Evolutionary conservation across 2,888 invertebrate genomes (phyloP).

Genomic region (Cephus runcator): DNA sequence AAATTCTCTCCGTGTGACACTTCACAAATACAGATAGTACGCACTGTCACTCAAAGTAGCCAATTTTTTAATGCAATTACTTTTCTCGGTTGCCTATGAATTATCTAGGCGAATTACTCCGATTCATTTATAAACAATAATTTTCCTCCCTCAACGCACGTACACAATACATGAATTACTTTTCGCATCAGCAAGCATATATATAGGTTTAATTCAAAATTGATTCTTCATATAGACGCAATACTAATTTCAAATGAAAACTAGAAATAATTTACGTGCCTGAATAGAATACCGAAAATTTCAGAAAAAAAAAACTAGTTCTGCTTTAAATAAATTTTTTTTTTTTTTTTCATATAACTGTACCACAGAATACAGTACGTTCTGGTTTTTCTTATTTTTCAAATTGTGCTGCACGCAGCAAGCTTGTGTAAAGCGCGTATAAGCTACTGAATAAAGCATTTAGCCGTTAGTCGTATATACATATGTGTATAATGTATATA

Average conservation of each 20-base stretch:
- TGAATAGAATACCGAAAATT: neutral
- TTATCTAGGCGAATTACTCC: neutral
- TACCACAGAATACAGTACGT: neutral
- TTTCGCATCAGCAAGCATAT: neutral
- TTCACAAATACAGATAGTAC: neutral
- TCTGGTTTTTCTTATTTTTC: neutral
- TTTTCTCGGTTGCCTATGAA: neutral
- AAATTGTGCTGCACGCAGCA: constrained; percentile 58
- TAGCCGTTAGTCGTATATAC: constrained; percentile 43
- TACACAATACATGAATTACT: neutral
- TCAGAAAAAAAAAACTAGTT: neutral
- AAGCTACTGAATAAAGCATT: constrained; percentile 60
- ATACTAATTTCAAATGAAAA: neutral
- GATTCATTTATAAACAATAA: neutral
- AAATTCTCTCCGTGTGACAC: neutral
- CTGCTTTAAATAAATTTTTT: neutral
- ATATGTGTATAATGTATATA: constrained; percentile 7
- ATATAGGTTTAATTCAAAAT: neutral
- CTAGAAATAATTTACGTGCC: neutral
- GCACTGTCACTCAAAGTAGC: neutral
- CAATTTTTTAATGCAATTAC: neutral
- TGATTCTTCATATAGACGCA: neutral
- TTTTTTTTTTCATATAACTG: neutral
- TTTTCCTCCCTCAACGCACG: neutral
- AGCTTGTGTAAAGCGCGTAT: constrained; percentile 61